A percentile compares a stretch with the other conserved stretches of the same genome.
phyloP scores from a whole-genome alignment of 2,113 vertebrate genomes.

The Forbesichthys agassizii region DNA sequence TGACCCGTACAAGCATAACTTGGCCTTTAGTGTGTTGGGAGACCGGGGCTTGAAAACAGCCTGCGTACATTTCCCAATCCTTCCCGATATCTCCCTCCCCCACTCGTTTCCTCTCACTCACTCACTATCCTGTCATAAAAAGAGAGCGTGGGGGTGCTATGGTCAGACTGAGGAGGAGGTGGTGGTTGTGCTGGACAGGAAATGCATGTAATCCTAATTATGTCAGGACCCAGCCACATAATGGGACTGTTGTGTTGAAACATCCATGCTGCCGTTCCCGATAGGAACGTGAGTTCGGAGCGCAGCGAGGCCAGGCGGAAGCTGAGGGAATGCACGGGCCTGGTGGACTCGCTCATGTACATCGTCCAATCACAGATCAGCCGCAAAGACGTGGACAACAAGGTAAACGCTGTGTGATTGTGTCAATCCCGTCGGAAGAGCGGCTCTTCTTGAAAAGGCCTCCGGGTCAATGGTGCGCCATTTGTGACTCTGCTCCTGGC shows the following conservation, averaged over 20 bases:
- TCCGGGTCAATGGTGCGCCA: too few species aligned
- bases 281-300: constrained; percentile 95
- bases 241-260: constrained; percentile 41
- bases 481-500: background rate
- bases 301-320: constrained; percentile 94
- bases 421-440: background rate
- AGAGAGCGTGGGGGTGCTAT: background rate
- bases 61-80: too few species aligned
- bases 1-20: too few species aligned
- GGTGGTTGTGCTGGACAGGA: constrained; percentile 12
- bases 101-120: too few species aligned
- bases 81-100: too few species aligned
- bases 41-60: too few species aligned
- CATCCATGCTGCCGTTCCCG: constrained; percentile 7
- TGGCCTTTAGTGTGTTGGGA: too few species aligned
- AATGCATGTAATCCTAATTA: background rate
- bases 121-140: too few species aligned
- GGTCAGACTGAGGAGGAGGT: background rate
- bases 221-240: constrained; percentile 19
- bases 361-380: constrained; percentile 92
- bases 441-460: background rate
- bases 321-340: constrained; percentile 88
- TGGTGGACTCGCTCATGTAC: constrained; percentile 94
- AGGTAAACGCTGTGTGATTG: constrained; percentile 72
- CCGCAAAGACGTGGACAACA: constrained; percentile 92